Evolutionary conservation across 2,888 invertebrate genomes (phyloP).

Genomic region (Iphiclides podalirius): DNA sequence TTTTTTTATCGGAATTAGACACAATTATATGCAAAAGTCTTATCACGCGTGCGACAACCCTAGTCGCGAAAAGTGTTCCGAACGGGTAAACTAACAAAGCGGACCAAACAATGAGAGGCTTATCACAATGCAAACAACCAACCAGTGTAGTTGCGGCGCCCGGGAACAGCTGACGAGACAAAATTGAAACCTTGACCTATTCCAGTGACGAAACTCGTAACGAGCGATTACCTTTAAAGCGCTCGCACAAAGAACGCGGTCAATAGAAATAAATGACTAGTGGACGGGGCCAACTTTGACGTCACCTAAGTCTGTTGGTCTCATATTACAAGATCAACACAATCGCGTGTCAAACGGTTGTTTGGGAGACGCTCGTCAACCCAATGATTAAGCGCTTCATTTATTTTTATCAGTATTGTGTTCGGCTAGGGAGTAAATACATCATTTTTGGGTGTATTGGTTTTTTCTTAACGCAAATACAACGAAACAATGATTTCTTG

Average conservation of each 20-base stretch:
- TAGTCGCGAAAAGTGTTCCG: constrained; percentile 7
- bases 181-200: constrained; percentile 48
- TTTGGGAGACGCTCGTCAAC: no score
- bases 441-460: no score
- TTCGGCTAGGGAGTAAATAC: no score
- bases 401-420: no score
- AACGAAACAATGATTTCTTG: no score
- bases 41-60: constrained; percentile 33
- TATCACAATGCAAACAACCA: constrained; percentile 25
- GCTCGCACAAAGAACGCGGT: constrained; percentile 41
- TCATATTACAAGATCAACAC: no score
- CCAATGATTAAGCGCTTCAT: no score
- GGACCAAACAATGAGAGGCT: constrained; percentile 30
- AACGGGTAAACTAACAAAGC: constrained; percentile 25
- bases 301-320: neutral
- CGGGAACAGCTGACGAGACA: constrained; percentile 55
- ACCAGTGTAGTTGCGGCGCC: constrained; percentile 32
- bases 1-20: no score
- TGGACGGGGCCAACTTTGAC: constrained; percentile 1
- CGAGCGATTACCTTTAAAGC: constrained; percentile 41
- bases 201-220: constrained; percentile 45
- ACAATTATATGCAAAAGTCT: no score
- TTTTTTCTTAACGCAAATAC: no score
- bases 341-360: no score
- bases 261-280: constrained; percentile 26